These are phyloP conservation scores for Drosophila limbata DNA, from an alignment of 2,888 invertebrate genomes.

Conservation along the genomic window DNA sequence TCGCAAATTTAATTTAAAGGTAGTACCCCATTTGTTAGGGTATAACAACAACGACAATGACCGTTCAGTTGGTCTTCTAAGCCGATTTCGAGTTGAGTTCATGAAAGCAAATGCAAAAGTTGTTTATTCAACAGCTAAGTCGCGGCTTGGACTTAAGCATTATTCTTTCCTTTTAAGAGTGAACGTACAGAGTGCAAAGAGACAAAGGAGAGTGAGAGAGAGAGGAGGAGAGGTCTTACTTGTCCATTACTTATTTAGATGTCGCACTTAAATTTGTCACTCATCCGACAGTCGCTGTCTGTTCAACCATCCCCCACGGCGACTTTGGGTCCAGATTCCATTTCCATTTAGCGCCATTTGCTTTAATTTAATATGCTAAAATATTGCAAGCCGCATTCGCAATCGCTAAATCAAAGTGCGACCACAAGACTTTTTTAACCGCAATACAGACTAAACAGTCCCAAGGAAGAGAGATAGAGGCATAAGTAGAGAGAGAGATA, in stretches of 20 bases:
- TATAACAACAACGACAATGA: constrained; percentile 38
- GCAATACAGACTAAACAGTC: constrained; percentile 38
- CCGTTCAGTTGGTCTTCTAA: constrained; percentile 51
- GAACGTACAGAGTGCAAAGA: neutral
- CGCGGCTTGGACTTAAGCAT: constrained; percentile 55
- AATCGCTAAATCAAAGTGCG: constrained; percentile 71
- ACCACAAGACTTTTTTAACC: constrained; percentile 71
- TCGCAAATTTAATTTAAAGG: neutral
- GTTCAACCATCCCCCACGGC: neutral
- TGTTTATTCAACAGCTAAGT: constrained; percentile 76
- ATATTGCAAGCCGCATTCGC: constrained; percentile 64
- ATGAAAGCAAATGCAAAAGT: constrained; percentile 73
- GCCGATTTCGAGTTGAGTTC: constrained; percentile 73
- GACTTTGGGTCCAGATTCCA: constrained; percentile 26
- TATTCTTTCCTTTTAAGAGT: constrained; percentile 45
- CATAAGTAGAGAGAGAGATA: neutral
- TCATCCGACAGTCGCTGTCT: constrained; percentile 40
- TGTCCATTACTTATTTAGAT: constrained; percentile 72
- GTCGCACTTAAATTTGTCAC: constrained; percentile 78
- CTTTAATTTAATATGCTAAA: constrained; percentile 80
- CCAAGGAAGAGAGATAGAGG: neutral
- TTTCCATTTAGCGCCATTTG: constrained; percentile 54
- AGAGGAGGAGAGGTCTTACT: neutral
- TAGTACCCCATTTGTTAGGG: constrained; percentile 28
- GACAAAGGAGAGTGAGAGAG: neutral